Conservation (phyloP, 2,797 vertebrate species). For the Sitta carolinensis region DNA sequence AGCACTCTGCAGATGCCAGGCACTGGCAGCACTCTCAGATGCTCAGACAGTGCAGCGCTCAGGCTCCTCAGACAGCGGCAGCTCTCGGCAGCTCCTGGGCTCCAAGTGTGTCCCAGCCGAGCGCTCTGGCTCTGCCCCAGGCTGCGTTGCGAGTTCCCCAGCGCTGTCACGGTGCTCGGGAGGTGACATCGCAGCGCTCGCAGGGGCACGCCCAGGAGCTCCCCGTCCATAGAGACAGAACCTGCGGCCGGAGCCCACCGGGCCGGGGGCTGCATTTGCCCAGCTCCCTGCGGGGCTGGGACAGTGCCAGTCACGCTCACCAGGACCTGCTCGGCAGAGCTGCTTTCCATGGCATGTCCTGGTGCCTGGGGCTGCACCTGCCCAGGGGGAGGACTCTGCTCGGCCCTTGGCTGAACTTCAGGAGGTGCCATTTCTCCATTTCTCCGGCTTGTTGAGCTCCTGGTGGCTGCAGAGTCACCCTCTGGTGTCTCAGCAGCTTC, state of each 20-base stretch:
- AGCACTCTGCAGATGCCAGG: too few relatives aligned
- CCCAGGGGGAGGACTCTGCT: neutral
- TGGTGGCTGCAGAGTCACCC: too few relatives aligned
- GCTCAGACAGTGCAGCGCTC: too few relatives aligned
- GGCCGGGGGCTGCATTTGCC: neutral
- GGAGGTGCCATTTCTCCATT: neutral
- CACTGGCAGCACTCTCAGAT: too few relatives aligned
- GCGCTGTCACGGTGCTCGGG: neutral
- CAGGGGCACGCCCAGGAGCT: neutral
- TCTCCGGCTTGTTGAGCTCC: too few relatives aligned
- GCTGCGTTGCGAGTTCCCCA: neutral
- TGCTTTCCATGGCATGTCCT: neutral
- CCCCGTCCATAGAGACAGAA: neutral
- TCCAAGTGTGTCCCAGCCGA: neutral
- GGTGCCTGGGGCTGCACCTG: neutral
- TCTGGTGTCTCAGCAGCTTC: too few relatives aligned
- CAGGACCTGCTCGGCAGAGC: neutral
- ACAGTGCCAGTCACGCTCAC: neutral
- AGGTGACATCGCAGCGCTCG: neutral
- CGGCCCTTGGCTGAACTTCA: neutral
- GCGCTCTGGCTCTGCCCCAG: rapidly evolving
- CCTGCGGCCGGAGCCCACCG: neutral
- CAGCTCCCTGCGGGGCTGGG: neutral
- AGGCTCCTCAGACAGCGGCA: neutral
- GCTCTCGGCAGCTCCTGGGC: neutral